Conservation (phyloP, 2,797 vertebrate species). For the Clamator glandarius region DNA sequence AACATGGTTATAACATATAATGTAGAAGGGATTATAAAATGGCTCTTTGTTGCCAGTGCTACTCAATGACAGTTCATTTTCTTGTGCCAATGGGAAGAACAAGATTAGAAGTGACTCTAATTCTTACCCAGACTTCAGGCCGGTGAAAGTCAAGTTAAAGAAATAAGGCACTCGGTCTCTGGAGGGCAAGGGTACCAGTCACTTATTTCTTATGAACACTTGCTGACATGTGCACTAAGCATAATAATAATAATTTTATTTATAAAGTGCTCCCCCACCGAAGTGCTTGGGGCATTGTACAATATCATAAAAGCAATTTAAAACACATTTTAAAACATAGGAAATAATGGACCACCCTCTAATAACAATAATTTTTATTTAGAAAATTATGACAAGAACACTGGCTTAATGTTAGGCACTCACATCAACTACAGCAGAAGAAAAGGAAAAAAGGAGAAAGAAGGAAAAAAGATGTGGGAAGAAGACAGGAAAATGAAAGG, state of each 20-base stretch:
- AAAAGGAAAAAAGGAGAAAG: not conserved
- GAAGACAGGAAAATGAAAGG: not conserved
- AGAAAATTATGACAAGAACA: constrained; percentile 20
- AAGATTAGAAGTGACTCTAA: constrained; percentile 68
- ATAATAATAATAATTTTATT: constrained; percentile 67
- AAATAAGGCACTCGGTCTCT: constrained; percentile 68
- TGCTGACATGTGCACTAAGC: constrained; percentile 62
- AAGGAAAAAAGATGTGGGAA: not conserved
- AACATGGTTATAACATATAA: constrained; percentile 19
- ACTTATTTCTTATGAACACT: constrained; percentile 55
- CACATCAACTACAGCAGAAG: not conserved
- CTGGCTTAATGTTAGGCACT: not conserved
- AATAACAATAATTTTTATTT: constrained; percentile 48
- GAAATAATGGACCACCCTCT: constrained; percentile 33
- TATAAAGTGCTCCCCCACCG: constrained; percentile 41
- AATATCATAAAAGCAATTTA: constrained; percentile 47
- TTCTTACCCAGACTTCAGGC: constrained; percentile 58
- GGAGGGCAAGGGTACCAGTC: constrained; percentile 68
- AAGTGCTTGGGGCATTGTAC: constrained; percentile 35
- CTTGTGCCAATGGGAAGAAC: constrained; percentile 73
- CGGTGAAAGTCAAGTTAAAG: constrained; percentile 61
- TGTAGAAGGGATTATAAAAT: constrained; percentile 64
- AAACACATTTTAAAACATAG: constrained; percentile 51
- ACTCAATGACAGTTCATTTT: constrained; percentile 68
- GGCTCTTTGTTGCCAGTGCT: constrained; percentile 37